A percentile compares a stretch with the other conserved stretches of the same genome.
Evolutionary conservation across 2,888 invertebrate genomes (phyloP).

Genomic region (Trissolcus japonicus): DNA sequence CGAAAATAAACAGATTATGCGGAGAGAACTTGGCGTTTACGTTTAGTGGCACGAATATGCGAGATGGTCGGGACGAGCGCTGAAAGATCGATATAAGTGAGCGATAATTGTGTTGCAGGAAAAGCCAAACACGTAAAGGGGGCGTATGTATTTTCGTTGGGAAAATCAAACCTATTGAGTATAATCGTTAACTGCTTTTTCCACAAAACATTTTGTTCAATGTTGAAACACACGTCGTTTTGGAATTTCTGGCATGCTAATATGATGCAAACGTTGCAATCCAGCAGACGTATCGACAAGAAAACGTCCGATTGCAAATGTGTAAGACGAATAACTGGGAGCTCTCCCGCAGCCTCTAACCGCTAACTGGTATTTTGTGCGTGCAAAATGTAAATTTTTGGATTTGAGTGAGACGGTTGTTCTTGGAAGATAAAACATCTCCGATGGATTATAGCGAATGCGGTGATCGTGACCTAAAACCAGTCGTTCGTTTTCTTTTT

Average conservation of each 20-base stretch:
- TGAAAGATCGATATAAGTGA: slow-evolving; percentile 15
- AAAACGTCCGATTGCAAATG: slow-evolving; percentile 10
- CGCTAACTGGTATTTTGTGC: too few relatives aligned
- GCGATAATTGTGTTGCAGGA: slow-evolving; percentile 9
- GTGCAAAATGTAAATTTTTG: too few relatives aligned
- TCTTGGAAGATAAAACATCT: too few relatives aligned
- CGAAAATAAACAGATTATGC: slow-evolving; percentile 20
- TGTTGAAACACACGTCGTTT: too few relatives aligned
- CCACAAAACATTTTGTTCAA: slow-evolving; percentile 31
- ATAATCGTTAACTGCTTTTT: slow-evolving; percentile 29
- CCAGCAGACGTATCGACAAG: slow-evolving; percentile 11
- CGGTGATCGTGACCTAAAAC: too few relatives aligned
- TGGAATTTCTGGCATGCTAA: slow-evolving; percentile 35
- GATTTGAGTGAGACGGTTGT: too few relatives aligned
- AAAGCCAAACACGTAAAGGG: slow-evolving; percentile 1
- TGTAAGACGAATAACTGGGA: slow-evolving; percentile 9
- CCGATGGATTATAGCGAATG: too few relatives aligned
- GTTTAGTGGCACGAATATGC: slow-evolving; percentile 19
- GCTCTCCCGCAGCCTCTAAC: too few relatives aligned
- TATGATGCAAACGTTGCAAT: slow-evolving; percentile 18
- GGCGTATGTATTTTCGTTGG: slow-evolving; percentile 10
- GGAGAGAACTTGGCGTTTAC: slow-evolving; percentile 16
- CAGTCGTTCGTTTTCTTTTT: too few relatives aligned
- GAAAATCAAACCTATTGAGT: slow-evolving; percentile 13
- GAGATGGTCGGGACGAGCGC: slow-evolving; percentile 5